Base-by-base conservation (phyloP, 2,888 invertebrate genomes). In the Peribatodes rhomboidaria region DNA sequence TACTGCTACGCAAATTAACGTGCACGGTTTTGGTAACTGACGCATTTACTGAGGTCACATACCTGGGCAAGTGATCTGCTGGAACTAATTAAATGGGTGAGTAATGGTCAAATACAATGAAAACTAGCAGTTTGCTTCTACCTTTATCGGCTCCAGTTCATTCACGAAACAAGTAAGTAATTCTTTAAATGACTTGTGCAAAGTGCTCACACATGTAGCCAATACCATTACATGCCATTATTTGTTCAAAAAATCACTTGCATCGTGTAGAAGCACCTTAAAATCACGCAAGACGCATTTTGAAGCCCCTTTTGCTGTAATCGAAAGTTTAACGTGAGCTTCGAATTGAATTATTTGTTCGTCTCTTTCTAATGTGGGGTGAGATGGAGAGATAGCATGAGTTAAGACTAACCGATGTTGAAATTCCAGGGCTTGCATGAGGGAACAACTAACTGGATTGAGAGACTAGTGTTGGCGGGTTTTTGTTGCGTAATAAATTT, bases 381-480 rank as follows among this genome's bases (percentile, higher is more conserved):
- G 61, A 60, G 54, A 72, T 76, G 74, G 74, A 68, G 78, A 77
- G 77, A 79, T 68, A 74, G 72, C 71, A 73, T 67, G 63, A 73
- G 73, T 73, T 71, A 68, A 74, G 72, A 74, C 77, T 75, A 79
- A 78, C 76, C 69, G 74, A 76, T 77, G 74, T 78, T 77, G 72
- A 74, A 72, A 76, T 74, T 70, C 72, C 72, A 73, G 74, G 67
- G 69, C 73, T 67, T 68, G 68, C 74, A 64, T 55, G 74, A 75
- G 72, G 74, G 78, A 76, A 75, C 71, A 68, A 72, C 80, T 83
- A 84, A 86, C 84, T 80, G 81, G 82, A 84, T 85, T 80, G 80
- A 44, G 52, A 16, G 22, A 62, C 8, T 63, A 73, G 68, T 65
- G 69, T 41, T 67, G 69, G 22, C 27, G 20, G 14, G 20, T 22